These are phyloP conservation scores for Arnoldichthys spilopterus DNA, from an alignment of 2,797 vertebrate species.

Conservation along the genomic window DNA sequence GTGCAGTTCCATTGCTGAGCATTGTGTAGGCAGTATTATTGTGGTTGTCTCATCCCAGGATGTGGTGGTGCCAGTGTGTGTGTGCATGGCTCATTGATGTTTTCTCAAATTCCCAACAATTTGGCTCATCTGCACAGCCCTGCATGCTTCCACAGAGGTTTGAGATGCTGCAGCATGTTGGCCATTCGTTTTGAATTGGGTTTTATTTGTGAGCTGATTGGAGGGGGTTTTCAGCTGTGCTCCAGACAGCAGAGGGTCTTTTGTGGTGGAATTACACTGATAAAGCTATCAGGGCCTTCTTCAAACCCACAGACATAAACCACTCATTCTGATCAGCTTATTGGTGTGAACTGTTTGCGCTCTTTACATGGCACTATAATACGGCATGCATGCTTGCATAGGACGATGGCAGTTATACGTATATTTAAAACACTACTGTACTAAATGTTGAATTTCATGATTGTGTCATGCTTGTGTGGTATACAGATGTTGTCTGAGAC, in stretches of 20 bases:
- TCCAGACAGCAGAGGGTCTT: slow-evolving; percentile 38
- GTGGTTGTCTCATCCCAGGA: slow-evolving; percentile 12
- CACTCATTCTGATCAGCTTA: slow-evolving; percentile 63
- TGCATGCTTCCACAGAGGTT: slow-evolving; percentile 33
- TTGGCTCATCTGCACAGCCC: slow-evolving; percentile 26
- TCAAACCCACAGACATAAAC: slow-evolving; percentile 61
- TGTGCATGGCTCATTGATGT: slow-evolving; percentile 23
- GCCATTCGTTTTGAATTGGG: slow-evolving; percentile 38
- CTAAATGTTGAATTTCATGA: background rate
- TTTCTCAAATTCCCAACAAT: background rate
- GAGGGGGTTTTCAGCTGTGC: slow-evolving; percentile 21
- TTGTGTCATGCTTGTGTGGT: background rate
- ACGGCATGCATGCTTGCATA: slow-evolving; percentile 27
- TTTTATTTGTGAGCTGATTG: slow-evolving; percentile 33
- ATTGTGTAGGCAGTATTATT: background rate
- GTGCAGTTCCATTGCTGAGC: background rate
- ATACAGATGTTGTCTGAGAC: background rate
- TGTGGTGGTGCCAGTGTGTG: background rate
- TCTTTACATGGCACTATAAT: slow-evolving; percentile 35
- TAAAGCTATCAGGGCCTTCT: slow-evolving; percentile 73
- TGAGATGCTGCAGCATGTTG: slow-evolving; percentile 32
- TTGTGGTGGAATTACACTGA: slow-evolving; percentile 48
- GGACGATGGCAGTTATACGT: slow-evolving; percentile 12
- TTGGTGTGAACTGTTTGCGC: slow-evolving; percentile 57
- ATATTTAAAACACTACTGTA: slow-evolving; percentile 2